These are phyloP conservation scores for Centrocercus urophasianus DNA, from an alignment of 2,113 vertebrate genomes.

Conservation along the genomic window DNA sequence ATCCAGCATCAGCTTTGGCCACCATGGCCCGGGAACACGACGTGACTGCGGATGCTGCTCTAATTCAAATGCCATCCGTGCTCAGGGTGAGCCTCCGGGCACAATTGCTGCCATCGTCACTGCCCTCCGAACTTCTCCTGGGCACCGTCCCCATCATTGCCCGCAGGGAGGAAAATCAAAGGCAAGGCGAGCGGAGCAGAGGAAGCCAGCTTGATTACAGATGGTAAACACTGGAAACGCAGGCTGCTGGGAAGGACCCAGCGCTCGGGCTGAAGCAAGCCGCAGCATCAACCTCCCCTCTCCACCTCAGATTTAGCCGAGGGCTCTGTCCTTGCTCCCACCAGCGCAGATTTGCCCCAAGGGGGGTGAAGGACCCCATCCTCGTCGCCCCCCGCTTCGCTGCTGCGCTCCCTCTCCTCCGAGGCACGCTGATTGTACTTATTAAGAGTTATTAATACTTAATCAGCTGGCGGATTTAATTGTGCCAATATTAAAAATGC, in stretches of 20 bases:
- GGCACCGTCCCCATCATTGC: not conserved
- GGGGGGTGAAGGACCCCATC: not conserved
- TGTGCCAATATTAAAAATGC: slow-evolving; percentile 80
- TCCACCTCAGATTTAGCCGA: not conserved
- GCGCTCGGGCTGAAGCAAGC: not conserved
- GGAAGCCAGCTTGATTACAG: slow-evolving; percentile 21
- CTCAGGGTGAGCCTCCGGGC: not conserved
- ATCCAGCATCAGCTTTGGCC: not conserved
- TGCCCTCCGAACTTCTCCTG: not conserved
- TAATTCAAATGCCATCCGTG: not conserved
- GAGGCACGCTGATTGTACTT: slow-evolving; percentile 70
- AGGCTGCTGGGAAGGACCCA: not conserved
- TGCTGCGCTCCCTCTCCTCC: slow-evolving; percentile 23
- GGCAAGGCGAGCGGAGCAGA: not conserved
- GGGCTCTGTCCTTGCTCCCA: not conserved
- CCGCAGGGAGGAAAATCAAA: not conserved
- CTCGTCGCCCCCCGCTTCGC: rapidly evolving
- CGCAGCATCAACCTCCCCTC: not conserved
- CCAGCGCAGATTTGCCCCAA: not conserved
- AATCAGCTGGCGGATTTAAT: slow-evolving; percentile 75
- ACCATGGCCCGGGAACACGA: not conserved
- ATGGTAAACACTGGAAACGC: slow-evolving; percentile 58
- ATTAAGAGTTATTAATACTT: slow-evolving; percentile 79
- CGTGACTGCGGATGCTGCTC: not conserved
- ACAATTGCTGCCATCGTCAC: not conserved